Conservation (phyloP, 1,140 invertebrate species). For the Brachionus paranguensis region DNA sequence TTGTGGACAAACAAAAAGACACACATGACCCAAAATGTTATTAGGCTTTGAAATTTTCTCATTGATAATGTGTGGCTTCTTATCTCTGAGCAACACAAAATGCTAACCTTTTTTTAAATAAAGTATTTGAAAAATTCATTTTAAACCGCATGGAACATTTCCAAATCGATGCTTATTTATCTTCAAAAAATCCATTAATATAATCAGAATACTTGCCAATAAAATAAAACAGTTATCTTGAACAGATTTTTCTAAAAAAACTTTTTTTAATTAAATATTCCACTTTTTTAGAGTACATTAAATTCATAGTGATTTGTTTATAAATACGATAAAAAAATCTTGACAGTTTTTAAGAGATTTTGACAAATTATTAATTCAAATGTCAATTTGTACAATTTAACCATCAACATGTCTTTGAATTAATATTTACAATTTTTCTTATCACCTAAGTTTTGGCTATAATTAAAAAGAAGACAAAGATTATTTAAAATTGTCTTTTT, state of each 20-base stretch:
- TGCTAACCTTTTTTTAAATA: not conserved
- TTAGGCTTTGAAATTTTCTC: not conserved
- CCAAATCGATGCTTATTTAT: not conserved
- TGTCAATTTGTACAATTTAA: not conserved
- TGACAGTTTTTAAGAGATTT: not conserved
- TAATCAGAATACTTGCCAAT: not conserved
- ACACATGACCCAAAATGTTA: not conserved
- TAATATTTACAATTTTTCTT: not conserved
- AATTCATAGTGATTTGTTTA: not conserved
- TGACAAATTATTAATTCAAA: not conserved
- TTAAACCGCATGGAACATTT: not conserved
- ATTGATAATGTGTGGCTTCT: not conserved
- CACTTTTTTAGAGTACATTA: not conserved
- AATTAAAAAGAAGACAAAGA: not conserved
- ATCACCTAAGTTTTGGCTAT: not conserved
- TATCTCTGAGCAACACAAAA: not conserved
- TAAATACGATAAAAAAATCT: not conserved
- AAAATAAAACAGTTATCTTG: not conserved
- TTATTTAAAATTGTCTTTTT: not conserved
- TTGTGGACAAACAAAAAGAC: not conserved
- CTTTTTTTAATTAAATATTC: not conserved
- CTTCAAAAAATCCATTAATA: not conserved
- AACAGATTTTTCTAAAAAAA: not conserved
- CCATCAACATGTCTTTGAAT: not conserved
- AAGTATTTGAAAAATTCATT: not conserved